phyloP scores from a whole-genome alignment of 2,113 vertebrate species.

The Vidua macroura region DNA sequence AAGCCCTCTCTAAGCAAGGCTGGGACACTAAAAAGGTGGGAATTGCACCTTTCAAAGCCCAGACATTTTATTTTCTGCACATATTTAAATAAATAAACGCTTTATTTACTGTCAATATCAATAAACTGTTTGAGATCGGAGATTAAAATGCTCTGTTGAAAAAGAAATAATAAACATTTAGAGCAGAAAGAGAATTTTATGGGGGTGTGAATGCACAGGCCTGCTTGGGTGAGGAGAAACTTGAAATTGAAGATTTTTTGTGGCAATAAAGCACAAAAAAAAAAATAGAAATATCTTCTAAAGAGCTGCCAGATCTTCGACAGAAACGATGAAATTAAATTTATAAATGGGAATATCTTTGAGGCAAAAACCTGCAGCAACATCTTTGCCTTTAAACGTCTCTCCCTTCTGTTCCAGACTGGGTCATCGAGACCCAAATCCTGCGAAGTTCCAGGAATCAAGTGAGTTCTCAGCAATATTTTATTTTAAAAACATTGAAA shows the following conservation, averaged over 20 bases:
- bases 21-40: slow-evolving; percentile 93
- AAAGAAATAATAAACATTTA: not conserved
- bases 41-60: not conserved
- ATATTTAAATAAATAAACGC: not conserved
- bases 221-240: not conserved
- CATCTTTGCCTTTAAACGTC: not conserved
- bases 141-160: not conserved
- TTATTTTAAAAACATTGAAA: not conserved
- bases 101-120: not conserved
- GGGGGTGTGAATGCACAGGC: not conserved
- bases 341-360: not conserved
- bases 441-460: slow-evolving; percentile 97
- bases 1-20: slow-evolving; percentile 81
- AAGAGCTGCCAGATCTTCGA: not conserved
- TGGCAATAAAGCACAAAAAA: not conserved
- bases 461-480: slow-evolving; percentile 78
- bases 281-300: not conserved
- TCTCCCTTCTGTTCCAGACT: slow-evolving; percentile 73
- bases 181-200: not conserved
- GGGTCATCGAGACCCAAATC: slow-evolving; percentile 88
- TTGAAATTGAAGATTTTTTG: not conserved
- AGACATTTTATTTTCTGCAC: not conserved
- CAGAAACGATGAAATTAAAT: not conserved
- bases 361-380: not conserved
- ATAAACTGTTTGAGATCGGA: not conserved